Evolutionary conservation across 2,888 invertebrate species (phyloP).

Genomic region (Drosophila tripunctata): DNA sequence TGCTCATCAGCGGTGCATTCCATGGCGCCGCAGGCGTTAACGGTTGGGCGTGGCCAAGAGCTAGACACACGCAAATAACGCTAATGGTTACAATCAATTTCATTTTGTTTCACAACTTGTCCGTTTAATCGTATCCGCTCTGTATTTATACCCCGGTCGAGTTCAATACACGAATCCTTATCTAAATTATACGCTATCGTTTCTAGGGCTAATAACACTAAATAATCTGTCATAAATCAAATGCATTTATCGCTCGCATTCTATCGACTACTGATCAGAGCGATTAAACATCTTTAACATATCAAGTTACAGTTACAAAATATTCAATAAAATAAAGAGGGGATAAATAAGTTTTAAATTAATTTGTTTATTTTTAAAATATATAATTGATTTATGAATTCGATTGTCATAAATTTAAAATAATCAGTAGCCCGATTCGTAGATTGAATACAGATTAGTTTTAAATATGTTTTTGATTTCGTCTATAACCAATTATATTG

Average conservation of each 20-base stretch:
- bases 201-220: constrained; percentile 14
- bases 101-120: constrained; percentile 45
- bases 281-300: constrained; percentile 15
- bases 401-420: no score
- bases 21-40: constrained; percentile 35
- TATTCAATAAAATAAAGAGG: no score
- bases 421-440: no score
- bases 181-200: constrained; percentile 6
- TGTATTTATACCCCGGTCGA: constrained; percentile 51
- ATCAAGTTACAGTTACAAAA: constrained; percentile 9
- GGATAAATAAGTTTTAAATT: no score
- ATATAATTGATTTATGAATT: no score
- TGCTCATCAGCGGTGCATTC: constrained; percentile 41
- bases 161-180: constrained; percentile 15
- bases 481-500: no score
- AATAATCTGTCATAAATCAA: constrained; percentile 38
- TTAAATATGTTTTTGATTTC: no score
- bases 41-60: constrained; percentile 47
- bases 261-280: background rate
- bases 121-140: background rate
- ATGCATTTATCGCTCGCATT: constrained; percentile 21
- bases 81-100: constrained; percentile 34
- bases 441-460: no score
- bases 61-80: constrained; percentile 41
- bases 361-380: no score